Percentiles rank a stretch among this genome's conserved stretches.
These are phyloP conservation scores for Coregonus sp. DNA, from an alignment of 2,797 vertebrate species.

Conservation along the genomic window DNA sequence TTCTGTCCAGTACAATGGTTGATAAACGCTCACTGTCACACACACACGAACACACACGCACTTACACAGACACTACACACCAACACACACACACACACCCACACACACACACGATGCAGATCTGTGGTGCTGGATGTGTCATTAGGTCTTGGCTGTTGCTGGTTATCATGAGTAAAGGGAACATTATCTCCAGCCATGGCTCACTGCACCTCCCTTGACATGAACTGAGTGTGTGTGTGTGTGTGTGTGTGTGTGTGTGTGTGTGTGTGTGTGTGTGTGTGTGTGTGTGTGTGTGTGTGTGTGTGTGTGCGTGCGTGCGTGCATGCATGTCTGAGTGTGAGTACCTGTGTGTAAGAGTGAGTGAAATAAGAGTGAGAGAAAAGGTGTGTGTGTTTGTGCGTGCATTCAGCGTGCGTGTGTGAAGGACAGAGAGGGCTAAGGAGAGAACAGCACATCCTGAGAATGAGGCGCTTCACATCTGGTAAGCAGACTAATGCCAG, in stretches of 20 bases:
- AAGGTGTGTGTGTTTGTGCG: neutral
- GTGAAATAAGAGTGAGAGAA: neutral
- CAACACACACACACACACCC: no score
- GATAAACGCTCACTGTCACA: neutral
- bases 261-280: no score
- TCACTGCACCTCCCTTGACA: slow-evolving; percentile 30
- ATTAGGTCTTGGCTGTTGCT: slow-evolving; percentile 38
- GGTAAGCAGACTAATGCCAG: neutral
- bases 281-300: no score
- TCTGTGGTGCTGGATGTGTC: slow-evolving; percentile 31
- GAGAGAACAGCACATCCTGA: slow-evolving; percentile 31
- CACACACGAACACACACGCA: no score
- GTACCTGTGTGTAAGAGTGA: neutral
- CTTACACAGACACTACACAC: no score
- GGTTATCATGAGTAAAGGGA: slow-evolving; percentile 31
- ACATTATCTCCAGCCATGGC: slow-evolving; percentile 20
- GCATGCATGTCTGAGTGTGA: neutral
- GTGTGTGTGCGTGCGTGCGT: neutral
- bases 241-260: no score
- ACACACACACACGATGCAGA: neutral
- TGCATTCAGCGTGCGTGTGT: slow-evolving; percentile 40
- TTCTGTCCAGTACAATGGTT: neutral
- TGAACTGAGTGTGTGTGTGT: neutral
- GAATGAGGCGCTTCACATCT: slow-evolving; percentile 21
- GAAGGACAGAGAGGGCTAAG: slow-evolving; percentile 34